Base-by-base conservation (phyloP, 2,113 vertebrate species). In the Sebastes schlegelii region DNA sequence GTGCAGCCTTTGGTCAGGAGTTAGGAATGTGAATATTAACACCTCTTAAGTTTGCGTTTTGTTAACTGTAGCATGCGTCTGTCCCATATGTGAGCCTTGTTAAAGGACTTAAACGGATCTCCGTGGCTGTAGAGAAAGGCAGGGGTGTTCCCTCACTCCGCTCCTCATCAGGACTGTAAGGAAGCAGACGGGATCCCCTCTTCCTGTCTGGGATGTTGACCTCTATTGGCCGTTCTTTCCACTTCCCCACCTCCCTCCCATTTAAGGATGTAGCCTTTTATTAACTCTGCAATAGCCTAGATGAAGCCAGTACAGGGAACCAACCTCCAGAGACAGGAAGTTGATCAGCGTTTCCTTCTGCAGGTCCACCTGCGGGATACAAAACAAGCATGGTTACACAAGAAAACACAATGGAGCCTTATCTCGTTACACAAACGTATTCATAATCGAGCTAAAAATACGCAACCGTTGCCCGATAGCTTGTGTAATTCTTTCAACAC, bases 291-390 rank as follows among this genome's bases (percentile, higher is more conserved):
- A 78, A 26, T 60, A 75, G 46, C 88, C 57, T 88, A 75, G 80
- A 92, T 90, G 82, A 91, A 86, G 57, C 58, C 62, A 51, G 45
- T 34, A 34, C 4, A 57, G 21, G 60, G 65, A 79, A 93, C 97
- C 83, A 90, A 99, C 98, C 97, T 99, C 97, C 87, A 99, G 89
- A 21, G 96, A 96, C 88, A 99, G 94, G 94, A 99, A 98, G 93
- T 97, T 96, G 93, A 97, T 92, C 93, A 99, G 91, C 0, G 96
- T 97, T 96, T 98, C 98, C 96, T 97, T 99, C 83, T 96, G 95
- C 76, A 99, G 93, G 94, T 99, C 98, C 83, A 99, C 98, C 98
- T 99, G 93, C 2, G 67, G 74, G 65, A 87, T 43, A 74, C 43
- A 82, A 78, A 66, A 83, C 49, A 80, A 73, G 63, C 66, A 26